Percentiles rank a stretch among this genome's conserved stretches.
Conservation (phyloP, 2,113 vertebrate genomes). For the Tinamus guttatus region DNA sequence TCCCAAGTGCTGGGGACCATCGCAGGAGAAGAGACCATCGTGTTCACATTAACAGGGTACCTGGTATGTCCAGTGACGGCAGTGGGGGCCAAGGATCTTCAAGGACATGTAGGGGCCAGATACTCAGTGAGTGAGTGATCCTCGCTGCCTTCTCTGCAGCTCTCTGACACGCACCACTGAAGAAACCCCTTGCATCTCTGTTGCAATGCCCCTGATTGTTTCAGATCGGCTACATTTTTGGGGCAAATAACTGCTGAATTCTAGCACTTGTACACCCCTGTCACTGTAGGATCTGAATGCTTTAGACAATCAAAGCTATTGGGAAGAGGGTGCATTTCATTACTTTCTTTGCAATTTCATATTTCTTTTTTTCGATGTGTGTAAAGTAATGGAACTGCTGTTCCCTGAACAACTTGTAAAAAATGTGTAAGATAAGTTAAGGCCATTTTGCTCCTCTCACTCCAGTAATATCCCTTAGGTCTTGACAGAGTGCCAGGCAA, state of each 20-base stretch:
- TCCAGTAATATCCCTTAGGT: neutral
- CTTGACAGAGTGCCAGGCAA: neutral
- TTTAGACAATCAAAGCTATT: accelerated
- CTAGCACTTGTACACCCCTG: neutral
- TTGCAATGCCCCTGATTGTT: neutral
- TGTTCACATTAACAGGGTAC: accelerated
- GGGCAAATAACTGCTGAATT: accelerated
- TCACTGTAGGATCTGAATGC: neutral
- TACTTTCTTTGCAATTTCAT: neutral
- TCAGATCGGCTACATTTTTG: neutral
- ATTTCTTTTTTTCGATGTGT: neutral
- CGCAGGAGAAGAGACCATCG: neutral
- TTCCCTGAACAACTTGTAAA: neutral
- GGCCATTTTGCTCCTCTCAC: neutral
- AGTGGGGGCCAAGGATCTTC: neutral
- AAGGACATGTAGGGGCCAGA: neutral
- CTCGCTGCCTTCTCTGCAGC: neutral
- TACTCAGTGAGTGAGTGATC: neutral
- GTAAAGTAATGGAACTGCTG: neutral
- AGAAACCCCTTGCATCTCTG: neutral
- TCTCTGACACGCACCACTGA: neutral
- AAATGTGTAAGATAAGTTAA: neutral
- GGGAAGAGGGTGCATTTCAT: neutral
- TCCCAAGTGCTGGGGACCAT: neutral
- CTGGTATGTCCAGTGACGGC: neutral